Evolutionary conservation across 30 jellyfish, hydroid and myxozoan genomes (phyloP), one percentile per base, ranked within the genome.

Genomic region (Aurelia aurita): DNA sequence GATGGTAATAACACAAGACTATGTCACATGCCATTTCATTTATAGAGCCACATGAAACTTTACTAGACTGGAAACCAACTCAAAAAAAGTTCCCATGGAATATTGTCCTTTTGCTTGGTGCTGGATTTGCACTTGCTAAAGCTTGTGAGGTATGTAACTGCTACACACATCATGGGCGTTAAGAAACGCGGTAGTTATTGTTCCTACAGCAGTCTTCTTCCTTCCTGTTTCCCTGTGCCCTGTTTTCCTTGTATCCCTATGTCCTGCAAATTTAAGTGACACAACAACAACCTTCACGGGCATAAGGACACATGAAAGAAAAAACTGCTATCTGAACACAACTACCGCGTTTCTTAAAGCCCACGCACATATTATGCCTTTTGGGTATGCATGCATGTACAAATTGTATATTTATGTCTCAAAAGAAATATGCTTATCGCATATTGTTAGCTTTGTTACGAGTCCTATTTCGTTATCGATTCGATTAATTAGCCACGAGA

Each of bases 91-190:
- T 93, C 64, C 97, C 98, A 12, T 93, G 98, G 98, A 80, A 84
- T 66, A 82, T 93, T 23, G 58, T 93, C 39, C 90, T 93, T 3
- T 70, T 93, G 18, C 89, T 93, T 19, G 98, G 98, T 7, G 88
- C 97, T 74, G 98, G 98, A 4, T 93, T 93, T 51, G 98, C 98
- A 26, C 58, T 93, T n/a, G 98, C 98, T 9, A 78, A 65, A 35
- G 98, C 97, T 18, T 93, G 98, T 62, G 96, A 88, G 91, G 98
- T 39, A 39, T 39, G 51, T 39, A 39, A 39, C 16, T 39, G 51
- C 51, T 1, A 9, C 13, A 28, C 54, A 12, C 9, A 6, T 6
- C 9, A 12, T 22, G 22, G n/a, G n/a, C n/a, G n/a, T n/a, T n/a
- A n/a, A n/a, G n/a, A n/a, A n/a, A n/a, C n/a, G n/a, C n/a, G n/a